Base-by-base conservation (phyloP, 2,888 invertebrate species). In the Caenorhabditis sp. region DNA sequence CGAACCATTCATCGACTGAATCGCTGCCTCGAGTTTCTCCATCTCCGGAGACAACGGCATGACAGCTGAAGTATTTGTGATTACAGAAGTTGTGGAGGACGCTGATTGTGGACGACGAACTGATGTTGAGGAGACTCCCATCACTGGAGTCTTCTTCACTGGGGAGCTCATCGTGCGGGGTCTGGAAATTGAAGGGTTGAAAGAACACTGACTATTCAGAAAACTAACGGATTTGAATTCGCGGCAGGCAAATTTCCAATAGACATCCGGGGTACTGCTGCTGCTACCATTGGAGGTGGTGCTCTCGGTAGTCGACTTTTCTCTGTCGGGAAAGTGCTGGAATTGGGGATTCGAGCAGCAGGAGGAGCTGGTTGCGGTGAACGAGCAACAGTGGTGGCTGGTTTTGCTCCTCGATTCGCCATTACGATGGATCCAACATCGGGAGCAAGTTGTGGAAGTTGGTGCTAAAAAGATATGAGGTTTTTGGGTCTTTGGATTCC, bases 61-160 rank as follows among this genome's bases (percentile, higher is more conserved):
- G 7, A 66, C 63, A 10, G 81, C 38, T 3, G 79, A 38, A 3
- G 82, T 59, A 49, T 75, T 75, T 16, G 80, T 66, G 47, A 76
- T 82, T 1, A 75, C 70, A n/a, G 79, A 66, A 24, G 79, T 72
- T 54, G 79, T 31, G 3, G 63, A 14, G 2, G 49, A 22, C 7
- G 81, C 77, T 6, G 81, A 66, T 35, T 73, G 80, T 5, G 81
- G 79, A 14, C 85, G 75, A 26, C 84, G 82, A 3, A 69, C 75
- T 8, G 70, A 59, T 24, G 85, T 85, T 22, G 80, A 77, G 1
- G 82, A 82, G 3, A 87, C 73, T 3, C 87, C 87, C 87, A 87
- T 87, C 8, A 84, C 84, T 5, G 87, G 87, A 28, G 84, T 84
- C 49, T 86, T 87, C 58, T 86, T 87, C 2, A 86, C 83, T 1